Conservation (phyloP, 2,797 vertebrate species). For the Tragelaphus oryx region DNA sequence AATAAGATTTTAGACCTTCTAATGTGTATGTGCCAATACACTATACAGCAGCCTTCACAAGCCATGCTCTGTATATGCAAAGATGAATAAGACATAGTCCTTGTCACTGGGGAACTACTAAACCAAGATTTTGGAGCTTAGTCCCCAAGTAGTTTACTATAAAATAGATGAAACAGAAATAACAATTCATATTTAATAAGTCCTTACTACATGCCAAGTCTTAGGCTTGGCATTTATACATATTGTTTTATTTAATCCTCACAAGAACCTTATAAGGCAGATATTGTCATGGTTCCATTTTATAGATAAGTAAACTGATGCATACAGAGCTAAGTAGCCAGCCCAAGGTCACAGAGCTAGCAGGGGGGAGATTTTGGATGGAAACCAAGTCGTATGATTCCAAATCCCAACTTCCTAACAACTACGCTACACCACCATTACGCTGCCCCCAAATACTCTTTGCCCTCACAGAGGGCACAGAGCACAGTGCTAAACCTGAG, state of each 20-base stretch:
- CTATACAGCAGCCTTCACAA: neutral
- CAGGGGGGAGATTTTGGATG: neutral
- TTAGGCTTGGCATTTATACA: neutral
- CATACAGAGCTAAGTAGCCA: neutral
- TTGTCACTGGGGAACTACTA: neutral
- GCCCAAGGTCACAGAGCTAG: neutral
- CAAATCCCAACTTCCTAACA: neutral
- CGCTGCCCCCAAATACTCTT: neutral
- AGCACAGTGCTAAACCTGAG: neutral
- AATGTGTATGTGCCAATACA: neutral
- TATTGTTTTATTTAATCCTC: neutral
- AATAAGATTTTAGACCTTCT: neutral
- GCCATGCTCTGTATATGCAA: neutral
- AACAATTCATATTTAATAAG: neutral
- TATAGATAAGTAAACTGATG: neutral
- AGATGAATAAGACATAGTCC: neutral
- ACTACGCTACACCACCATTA: neutral
- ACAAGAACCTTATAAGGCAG: neutral
- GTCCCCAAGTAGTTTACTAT: neutral
- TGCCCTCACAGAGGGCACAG: neutral
- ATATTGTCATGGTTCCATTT: neutral
- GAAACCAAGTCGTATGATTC: neutral
- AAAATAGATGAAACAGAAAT: neutral
- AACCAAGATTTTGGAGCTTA: neutral
- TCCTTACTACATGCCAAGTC: neutral